Evolutionary conservation across 2,113 vertebrate species (phyloP).

Genomic region (Hyaena hyaena): DNA sequence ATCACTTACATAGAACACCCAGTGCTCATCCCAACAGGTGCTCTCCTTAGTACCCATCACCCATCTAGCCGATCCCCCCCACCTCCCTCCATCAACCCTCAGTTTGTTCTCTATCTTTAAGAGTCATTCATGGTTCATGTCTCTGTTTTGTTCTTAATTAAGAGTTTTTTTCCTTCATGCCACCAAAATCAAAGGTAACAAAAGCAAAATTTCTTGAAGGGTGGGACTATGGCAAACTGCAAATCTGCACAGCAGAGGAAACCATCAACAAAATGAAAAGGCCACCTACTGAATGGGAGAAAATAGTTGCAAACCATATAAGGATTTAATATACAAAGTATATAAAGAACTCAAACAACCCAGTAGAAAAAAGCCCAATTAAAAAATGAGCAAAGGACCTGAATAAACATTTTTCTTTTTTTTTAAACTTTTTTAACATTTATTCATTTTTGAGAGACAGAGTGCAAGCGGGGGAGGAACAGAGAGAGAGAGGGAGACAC

Average conservation of each 20-base stretch:
- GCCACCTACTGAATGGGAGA: background rate
- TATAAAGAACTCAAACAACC: background rate
- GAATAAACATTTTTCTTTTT: background rate
- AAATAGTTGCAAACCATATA: background rate
- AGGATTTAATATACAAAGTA: background rate
- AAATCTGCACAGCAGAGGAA: background rate
- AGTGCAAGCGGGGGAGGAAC: too few relatives aligned
- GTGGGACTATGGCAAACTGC: background rate
- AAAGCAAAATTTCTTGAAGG: background rate
- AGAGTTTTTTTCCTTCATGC: background rate
- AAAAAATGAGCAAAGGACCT: background rate
- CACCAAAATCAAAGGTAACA: background rate
- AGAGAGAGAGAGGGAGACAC: too few relatives aligned
- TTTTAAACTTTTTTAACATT: too few relatives aligned
- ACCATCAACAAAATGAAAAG: background rate
- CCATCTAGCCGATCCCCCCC: too few relatives aligned
- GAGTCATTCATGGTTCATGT: too few relatives aligned
- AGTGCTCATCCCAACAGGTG: too few relatives aligned
- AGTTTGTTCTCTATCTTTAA: too few relatives aligned
- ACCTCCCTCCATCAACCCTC: too few relatives aligned
- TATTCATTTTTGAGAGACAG: too few relatives aligned
- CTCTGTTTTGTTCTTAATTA: constrained; percentile 5
- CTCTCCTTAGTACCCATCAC: too few relatives aligned
- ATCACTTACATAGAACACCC: too few relatives aligned
- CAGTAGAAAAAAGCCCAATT: background rate